phyloP scores from a whole-genome alignment of 1,140 invertebrate species.

The Cyclargus thomasi region DNA sequence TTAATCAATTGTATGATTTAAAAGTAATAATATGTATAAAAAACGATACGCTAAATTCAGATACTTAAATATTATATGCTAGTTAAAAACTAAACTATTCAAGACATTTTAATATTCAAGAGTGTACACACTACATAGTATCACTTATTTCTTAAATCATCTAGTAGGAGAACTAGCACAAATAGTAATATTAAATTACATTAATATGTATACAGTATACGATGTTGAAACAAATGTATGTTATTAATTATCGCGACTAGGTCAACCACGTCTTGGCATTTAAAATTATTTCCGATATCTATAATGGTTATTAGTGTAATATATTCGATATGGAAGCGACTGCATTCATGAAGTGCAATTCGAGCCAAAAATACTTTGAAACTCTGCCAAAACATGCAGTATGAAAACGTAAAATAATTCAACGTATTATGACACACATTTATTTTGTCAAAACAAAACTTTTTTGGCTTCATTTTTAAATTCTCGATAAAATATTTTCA shows the following conservation, averaged over 20 bases:
- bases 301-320: conserved; percentile 34
- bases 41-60: too few relatives aligned
- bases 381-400: conserved; percentile 61
- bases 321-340: conserved; percentile 36
- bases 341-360: conserved; percentile 43
- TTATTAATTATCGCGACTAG: conserved; percentile 22
- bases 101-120: too few relatives aligned
- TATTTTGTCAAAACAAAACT: conserved; percentile 27
- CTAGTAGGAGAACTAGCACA: too few relatives aligned
- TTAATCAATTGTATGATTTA: too few relatives aligned
- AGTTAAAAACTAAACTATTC: too few relatives aligned
- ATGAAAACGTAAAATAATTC: conserved; percentile 44
- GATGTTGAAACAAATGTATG: not conserved
- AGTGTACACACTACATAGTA: too few relatives aligned
- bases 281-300: conserved; percentile 23
- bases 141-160: too few relatives aligned
- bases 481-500: not conserved
- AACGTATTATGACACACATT: conserved; percentile 41
- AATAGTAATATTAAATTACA: not conserved
- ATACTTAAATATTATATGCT: too few relatives aligned
- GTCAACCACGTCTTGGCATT: conserved; percentile 6
- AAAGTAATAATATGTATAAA: too few relatives aligned
- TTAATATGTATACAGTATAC: conserved; percentile 1
- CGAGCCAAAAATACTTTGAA: conserved; percentile 71
- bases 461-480: not conserved